Base-by-base conservation (phyloP, 2,888 invertebrate species). In the Ptilodon capucinus region DNA sequence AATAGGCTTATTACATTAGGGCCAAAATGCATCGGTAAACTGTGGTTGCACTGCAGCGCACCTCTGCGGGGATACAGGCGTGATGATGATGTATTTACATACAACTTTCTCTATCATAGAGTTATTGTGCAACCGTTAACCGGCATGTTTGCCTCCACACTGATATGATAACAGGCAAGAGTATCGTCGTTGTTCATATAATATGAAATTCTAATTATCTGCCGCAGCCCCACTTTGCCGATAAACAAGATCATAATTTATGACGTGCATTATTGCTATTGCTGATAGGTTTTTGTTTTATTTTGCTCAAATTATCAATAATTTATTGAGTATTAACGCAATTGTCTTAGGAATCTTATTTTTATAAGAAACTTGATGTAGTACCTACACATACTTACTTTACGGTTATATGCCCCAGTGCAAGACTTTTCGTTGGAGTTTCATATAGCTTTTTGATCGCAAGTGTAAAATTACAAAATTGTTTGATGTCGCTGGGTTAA, bases 141-240 rank as follows among this genome's bases (percentile, higher is more conserved):
- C n/a, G 54, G 40, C 43, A 52, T 59, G 53, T 61, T 66, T 54
- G 41, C 38, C 38, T 11, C 9, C 48, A 44, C 35, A 38, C 46
- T 40, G 52, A 44, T 42, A 44, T 39, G 57, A 60, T 57, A 63
- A 57, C 35, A 38, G 42, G 44, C 44, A 44, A 38, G 38, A 18
- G 38, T 19, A 19, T 17, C 38, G 9, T 18, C 35, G 49, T 47
- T 52, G 44, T 40, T 36, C 41, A 13, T 40, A 23, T n/a, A 25
- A 25, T 40, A 40, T 40, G 14, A 25, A 40, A 19, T 40, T 25
- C 44, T 45, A 42, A 48, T 46, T 54, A 55, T 60, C 57, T 44
- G 44, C 43, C 42, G 47, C 40, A 51, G 23, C 32, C 48, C 40
- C 45, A 49, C 40, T 40, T 34, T 41, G 30, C 40, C 46, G 56